These are phyloP conservation scores for Chroicocephalus ridibundus DNA, from an alignment of 2,113 vertebrate genomes.

Conservation along the genomic window DNA sequence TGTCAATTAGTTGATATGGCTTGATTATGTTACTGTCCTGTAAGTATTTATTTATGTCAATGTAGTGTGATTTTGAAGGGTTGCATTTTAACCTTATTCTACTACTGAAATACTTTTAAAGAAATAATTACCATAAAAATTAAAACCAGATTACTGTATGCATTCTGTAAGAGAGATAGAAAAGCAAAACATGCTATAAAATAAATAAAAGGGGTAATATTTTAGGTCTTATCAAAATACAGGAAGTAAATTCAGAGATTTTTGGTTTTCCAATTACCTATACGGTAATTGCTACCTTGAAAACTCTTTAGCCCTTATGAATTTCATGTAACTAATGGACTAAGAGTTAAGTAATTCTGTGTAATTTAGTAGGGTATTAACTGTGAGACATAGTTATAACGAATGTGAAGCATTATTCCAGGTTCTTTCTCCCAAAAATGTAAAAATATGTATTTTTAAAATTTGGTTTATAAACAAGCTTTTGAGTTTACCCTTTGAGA, in stretches of 20 bases:
- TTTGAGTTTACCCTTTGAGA: conserved; percentile 3
- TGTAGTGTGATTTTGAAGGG: neutral
- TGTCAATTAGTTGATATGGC: neutral
- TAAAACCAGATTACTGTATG: neutral
- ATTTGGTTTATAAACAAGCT: neutral
- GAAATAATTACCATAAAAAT: neutral
- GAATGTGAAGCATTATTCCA: neutral
- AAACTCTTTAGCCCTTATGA: neutral
- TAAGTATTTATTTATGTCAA: neutral
- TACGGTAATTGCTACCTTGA: neutral
- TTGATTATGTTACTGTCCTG: neutral
- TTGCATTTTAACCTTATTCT: neutral
- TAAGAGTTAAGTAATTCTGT: neutral
- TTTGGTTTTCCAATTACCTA: neutral
- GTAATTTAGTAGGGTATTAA: neutral
- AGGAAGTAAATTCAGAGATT: neutral
- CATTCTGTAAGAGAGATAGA: neutral
- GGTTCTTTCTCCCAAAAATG: neutral
- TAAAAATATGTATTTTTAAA: neutral
- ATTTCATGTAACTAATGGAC: neutral
- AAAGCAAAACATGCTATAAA: neutral
- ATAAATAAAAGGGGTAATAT: neutral
- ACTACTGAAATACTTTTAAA: neutral
- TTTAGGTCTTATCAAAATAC: neutral
- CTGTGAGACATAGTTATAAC: neutral